phyloP scores from a whole-genome alignment of 1,140 invertebrate species.

The Drosophila azteca region DNA sequence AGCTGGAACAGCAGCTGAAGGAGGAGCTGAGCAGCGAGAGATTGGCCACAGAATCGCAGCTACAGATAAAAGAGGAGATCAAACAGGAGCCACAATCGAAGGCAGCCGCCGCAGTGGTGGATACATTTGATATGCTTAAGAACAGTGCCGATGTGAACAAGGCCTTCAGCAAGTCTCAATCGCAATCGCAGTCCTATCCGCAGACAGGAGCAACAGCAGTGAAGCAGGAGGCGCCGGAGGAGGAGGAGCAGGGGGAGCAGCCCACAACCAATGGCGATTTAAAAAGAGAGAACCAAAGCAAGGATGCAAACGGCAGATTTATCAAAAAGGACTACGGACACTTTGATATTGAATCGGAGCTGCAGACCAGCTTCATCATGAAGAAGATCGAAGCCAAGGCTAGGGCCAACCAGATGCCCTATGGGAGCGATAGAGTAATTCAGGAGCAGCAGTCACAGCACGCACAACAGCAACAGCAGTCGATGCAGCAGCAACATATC shows the following conservation, averaged over 20 bases:
- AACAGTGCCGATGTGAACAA: slow-evolving; percentile 73
- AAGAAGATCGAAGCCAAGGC: slow-evolving; percentile 78
- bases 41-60: background rate
- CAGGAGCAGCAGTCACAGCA: slow-evolving; percentile 32
- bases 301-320: slow-evolving; percentile 20
- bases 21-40: slow-evolving; percentile 28
- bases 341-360: slow-evolving; percentile 82
- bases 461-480: slow-evolving; percentile 29
- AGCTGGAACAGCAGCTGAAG: slow-evolving; percentile 54
- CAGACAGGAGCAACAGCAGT: background rate
- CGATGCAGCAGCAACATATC: slow-evolving; percentile 44
- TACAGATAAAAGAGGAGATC: slow-evolving; percentile 72
- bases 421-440: slow-evolving; percentile 5
- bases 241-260: slow-evolving; percentile 28
- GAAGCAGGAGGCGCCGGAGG: slow-evolving; percentile 45
- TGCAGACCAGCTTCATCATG: slow-evolving; percentile 80
- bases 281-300: slow-evolving; percentile 42
- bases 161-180: slow-evolving; percentile 42
- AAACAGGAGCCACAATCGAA: slow-evolving; percentile 65
- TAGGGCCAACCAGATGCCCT: slow-evolving; percentile 14
- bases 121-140: slow-evolving; percentile 74
- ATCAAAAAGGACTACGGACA: slow-evolving; percentile 81
- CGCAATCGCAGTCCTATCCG: slow-evolving; percentile 19
- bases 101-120: slow-evolving; percentile 38
- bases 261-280: slow-evolving; percentile 41